phyloP scores from a whole-genome alignment of 30 jellyfish, hydroid and myxozoan genomes.

The Aurelia coerulea region DNA sequence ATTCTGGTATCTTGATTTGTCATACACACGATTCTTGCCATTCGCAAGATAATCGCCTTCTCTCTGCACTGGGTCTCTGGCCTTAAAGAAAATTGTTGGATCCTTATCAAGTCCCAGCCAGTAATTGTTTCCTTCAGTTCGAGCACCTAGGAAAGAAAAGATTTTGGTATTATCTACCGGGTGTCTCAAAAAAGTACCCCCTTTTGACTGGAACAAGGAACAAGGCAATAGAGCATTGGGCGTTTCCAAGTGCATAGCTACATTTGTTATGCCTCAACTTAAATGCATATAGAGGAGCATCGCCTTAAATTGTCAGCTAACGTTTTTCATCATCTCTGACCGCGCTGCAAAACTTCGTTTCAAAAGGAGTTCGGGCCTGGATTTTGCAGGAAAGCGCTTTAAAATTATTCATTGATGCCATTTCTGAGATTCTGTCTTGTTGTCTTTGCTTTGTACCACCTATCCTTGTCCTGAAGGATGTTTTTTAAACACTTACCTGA shows the following conservation, averaged over 20 bases:
- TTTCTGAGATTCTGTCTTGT: too few species aligned
- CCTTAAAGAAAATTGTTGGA: conserved; percentile 2
- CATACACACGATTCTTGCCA: conserved; percentile 3
- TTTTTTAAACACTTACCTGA: too few species aligned
- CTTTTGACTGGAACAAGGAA: not conserved
- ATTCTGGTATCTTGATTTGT: conserved; percentile 1
- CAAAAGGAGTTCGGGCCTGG: too few species aligned
- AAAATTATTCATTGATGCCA: too few species aligned
- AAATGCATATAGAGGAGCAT: too few species aligned
- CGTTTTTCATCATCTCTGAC: too few species aligned
- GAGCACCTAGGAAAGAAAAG: not conserved
- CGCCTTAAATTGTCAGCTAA: too few species aligned
- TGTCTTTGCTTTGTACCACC: too few species aligned
- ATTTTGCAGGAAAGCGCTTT: too few species aligned
- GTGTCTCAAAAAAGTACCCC: too few species aligned
- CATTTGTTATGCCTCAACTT: not conserved
- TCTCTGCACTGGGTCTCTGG: not conserved
- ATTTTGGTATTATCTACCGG: not conserved
- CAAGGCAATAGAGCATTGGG: not conserved
- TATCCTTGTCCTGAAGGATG: too few species aligned
- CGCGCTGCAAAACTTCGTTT: too few species aligned
- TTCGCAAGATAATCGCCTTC: not conserved
- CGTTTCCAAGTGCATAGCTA: not conserved
- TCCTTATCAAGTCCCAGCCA: not conserved
- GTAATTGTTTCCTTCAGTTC: not conserved